Base-by-base conservation (phyloP, 2,797 vertebrate species). In the Coregonus ussuriensis region DNA sequence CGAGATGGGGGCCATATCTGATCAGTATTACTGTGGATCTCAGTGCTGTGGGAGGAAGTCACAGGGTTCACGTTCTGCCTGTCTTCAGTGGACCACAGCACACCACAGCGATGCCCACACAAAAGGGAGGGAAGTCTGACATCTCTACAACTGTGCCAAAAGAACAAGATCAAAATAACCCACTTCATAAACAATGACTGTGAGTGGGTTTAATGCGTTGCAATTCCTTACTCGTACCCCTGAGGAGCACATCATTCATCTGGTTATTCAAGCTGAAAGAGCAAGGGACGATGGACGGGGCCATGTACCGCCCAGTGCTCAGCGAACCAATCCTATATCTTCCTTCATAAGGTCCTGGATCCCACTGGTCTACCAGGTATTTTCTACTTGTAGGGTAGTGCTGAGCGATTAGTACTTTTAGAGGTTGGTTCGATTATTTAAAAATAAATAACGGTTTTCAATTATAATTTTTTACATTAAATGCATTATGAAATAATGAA, bases 1-100 rank as follows among this genome's bases (percentile, higher is more conserved):
- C 83, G 84, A 75, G 13, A 71, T 52, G 25, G 25, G 83, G 77
- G 79, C 84, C 79, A 84, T 82, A 80, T 81, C 71, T 70, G 35
- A 35, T 90, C 90, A 68, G 87, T 79, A 81, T 76, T 72, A 68
- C 75, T 2, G 3, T 81, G 65, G 71, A 87, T 79, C 87, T 81
- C 62, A 80, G 78, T 74, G 68, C 59, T 78, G 81, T 74, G 71
- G 83, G 81, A 87, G 84, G 82, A 84, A 85, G 82, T 89, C 88
- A 89, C 80, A 86, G 80, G 79, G 71, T 75, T 83, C 74, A 59
- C 83, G 81, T 72, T 84, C 84, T 79, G 76, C 82, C 74, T 56
- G 2, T 74, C 41, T 80, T 76, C 75, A 74, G 53, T 70, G 31
- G 53, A 67, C 76, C 69, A 74, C 31, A 69, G 35, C 54, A 52